Evolutionary conservation across 2,888 invertebrate genomes (phyloP).

Genomic region (Frankliniella fusca): DNA sequence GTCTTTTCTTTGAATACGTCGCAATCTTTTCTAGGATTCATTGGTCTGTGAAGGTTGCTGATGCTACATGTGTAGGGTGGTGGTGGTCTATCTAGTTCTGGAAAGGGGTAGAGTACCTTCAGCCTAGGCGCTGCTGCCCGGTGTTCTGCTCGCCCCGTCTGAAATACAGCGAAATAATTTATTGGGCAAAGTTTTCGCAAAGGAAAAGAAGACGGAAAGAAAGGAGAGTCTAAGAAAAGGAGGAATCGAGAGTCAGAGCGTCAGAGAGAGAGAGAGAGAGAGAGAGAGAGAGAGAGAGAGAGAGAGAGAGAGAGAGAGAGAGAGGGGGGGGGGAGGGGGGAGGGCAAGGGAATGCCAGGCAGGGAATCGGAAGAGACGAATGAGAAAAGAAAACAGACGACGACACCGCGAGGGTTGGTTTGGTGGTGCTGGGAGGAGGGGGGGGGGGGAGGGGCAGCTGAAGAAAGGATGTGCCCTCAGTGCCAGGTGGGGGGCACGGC

Average conservation of each 20-base stretch:
- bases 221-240: neutral
- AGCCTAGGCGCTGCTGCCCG: neutral
- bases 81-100: neutral
- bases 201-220: constrained; percentile 10
- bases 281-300: neutral
- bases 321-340: neutral
- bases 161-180: constrained; percentile 24
- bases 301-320: neutral
- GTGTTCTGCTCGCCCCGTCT: neutral
- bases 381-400: constrained; percentile 6
- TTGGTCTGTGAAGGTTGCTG: neutral
- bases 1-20: too few relatives aligned
- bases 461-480: neutral
- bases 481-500: neutral
- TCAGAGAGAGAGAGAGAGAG: neutral
- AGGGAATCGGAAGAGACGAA: neutral
- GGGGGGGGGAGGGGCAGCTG: too few relatives aligned
- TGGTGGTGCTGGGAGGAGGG: neutral
- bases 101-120: too few relatives aligned
- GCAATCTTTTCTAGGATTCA: too few relatives aligned
- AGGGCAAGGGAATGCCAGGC: neutral
- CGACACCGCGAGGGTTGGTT: neutral
- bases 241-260: neutral
- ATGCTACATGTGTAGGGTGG: neutral
- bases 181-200: constrained; percentile 12